Evolutionary conservation across 2,797 vertebrate species (phyloP).

Genomic region (Columba guinea): DNA sequence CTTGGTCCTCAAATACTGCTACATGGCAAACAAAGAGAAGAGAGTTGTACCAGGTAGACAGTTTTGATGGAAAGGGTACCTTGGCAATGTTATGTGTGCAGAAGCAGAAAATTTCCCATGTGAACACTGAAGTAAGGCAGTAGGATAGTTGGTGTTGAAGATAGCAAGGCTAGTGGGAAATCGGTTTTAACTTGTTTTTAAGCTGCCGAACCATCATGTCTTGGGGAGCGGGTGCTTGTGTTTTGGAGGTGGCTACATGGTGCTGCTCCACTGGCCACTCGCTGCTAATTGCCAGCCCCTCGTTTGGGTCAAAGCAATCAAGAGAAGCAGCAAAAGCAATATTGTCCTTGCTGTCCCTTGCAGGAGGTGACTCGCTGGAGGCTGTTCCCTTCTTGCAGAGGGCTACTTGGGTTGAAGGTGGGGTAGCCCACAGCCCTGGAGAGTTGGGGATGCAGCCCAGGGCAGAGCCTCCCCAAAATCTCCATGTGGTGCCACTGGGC

Average conservation of each 20-base stretch:
- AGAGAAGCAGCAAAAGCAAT: background rate
- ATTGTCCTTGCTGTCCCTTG: background rate
- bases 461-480: background rate
- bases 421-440: background rate
- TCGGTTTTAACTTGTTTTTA: background rate
- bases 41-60: background rate
- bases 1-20: background rate
- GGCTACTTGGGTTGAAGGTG: background rate
- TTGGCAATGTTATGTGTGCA: background rate
- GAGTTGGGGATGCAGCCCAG: background rate
- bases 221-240: accelerated
- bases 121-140: background rate
- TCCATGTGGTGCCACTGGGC: background rate
- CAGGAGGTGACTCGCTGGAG: background rate
- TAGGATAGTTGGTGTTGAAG: background rate
- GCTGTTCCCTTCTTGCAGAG: background rate
- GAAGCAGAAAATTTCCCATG: background rate
- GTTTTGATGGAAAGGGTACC: background rate
- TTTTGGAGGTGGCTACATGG: background rate
- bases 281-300: background rate
- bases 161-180: background rate
- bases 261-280: background rate
- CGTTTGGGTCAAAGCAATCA: background rate
- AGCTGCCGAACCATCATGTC: accelerated
- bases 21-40: background rate